Evolutionary conservation across 2,113 vertebrate genomes (phyloP), one percentile per base, ranked within the genome.

Genomic region (Spea bombifrons): DNA sequence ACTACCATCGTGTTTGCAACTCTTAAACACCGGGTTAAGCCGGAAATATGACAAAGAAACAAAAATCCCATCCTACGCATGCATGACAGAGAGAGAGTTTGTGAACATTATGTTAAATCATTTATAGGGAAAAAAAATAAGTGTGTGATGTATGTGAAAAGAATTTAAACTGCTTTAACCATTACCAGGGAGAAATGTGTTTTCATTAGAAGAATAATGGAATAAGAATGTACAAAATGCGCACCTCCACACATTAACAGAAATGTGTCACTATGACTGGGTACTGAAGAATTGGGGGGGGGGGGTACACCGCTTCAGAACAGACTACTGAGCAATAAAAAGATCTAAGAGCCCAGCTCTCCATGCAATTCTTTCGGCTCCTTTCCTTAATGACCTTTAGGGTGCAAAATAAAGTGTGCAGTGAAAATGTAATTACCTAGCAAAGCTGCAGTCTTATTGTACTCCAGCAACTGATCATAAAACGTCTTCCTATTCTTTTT

Each of bases 371-470:
- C 76, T 82, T 75, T 61, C 8, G 2, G 7, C 16, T 66, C 64
- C 44, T 44, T 10, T 78, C 66, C 81, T 71, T 47, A 75, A 74
- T 80, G 76, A 86, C 83, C 78, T 88, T 86, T 81, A 71, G 79
- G 13, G 57, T 59, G 66, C 84, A 82, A 81, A 86, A 87, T 84
- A 82, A 85, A 87, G 85, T 83, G 77, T 76, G 76, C 80, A 78
- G 66, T 53, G 86, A 84, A 81, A 86, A 86, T 66, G 84, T 84
- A 85, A 92, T 89, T 92, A 94, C 90, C 92, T 89, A 94, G 86
- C 81, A 83, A 84, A 88, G 85, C 83, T 83, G 86, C 72, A 84
- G 88, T 82, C 86, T 88, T 86, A 83, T 73, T 85, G 86, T 84
- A 87, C 75, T 76, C 87, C 82, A 49, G 77, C 84, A 85, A 68